These are phyloP conservation scores for Drosophila rufa DNA, from an alignment of 1,140 invertebrate species.

Conservation along the genomic window DNA sequence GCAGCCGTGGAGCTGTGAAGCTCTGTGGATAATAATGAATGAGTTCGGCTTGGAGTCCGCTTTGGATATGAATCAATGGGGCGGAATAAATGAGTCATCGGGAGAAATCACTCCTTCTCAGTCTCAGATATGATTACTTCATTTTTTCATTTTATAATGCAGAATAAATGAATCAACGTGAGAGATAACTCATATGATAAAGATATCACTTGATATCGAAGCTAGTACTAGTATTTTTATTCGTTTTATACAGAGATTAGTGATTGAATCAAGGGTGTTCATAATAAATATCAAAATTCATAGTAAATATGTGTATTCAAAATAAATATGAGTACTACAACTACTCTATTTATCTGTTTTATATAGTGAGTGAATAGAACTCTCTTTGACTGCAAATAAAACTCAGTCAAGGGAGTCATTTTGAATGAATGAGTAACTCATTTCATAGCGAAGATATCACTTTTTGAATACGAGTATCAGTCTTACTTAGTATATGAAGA, in stretches of 20 bases:
- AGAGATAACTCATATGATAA: not conserved
- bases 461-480: no score
- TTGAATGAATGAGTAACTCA: no score
- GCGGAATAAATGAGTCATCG: conserved; percentile 37
- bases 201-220: not conserved
- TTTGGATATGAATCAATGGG: conserved; percentile 33
- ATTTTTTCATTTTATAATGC: conserved; percentile 1
- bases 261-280: not conserved
- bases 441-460: no score
- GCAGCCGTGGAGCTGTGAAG: conserved; percentile 7
- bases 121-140: conserved; percentile 7
- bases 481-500: no score
- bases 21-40: conserved; percentile 38
- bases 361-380: no score
- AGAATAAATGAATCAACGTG: not conserved
- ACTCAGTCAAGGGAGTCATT: no score
- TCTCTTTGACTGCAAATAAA: no score
- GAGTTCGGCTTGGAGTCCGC: conserved; percentile 20
- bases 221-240: not conserved
- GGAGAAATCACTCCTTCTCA: not conserved
- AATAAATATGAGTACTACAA: no score
- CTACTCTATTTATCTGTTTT: no score
- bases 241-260: not conserved
- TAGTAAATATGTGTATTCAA: no score
- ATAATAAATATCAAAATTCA: no score